Evolutionary conservation across 2,113 vertebrate species (phyloP), one percentile per base, ranked within the genome.

Genomic region (Puffinus mauretanicus): DNA sequence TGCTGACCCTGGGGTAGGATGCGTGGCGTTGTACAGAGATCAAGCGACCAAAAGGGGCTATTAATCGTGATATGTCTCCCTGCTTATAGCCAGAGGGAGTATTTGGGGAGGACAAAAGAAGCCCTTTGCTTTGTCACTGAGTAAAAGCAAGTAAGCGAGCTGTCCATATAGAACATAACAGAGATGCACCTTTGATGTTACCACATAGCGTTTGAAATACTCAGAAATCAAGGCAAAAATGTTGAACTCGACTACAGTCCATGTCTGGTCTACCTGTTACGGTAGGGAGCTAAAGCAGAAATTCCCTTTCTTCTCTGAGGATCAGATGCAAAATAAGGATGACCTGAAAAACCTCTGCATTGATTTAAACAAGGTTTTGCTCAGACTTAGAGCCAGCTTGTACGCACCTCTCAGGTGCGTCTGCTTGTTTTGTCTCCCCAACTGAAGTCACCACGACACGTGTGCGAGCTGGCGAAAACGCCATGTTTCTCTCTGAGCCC

Each of bases 401-500:
- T 3, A 12, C 10, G 21, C 42, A 7, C 1, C 0, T 71, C n/a
- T 75, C 10, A 5, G 57, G 38, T 65, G 40, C 47, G 22, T 51
- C 61, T n/a, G 13, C 47, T 84, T 60, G 27, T 44, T 78, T 30
- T 52, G 73, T 16, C 62, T 38, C 52, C 70, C 46, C 29, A 19
- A 4, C 9, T 60, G 9, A 77, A 67, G 40, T 12, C 34, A 6
- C 62, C 19, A 7, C 6, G 1, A 29, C 42, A 38, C 5, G 7
- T 1, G 0, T 73, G 51, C 0, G 1, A 86, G 80, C 42, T 51
- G 32, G 65, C 0, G 0, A 52, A 84, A 42, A 30, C 60, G 24
- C 55, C 5, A 0, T 9, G 16, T 40, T 67, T 32, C 12, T 52
- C 49, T 21, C 16, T 3, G 13, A 47, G n/a, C 13, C 44, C 29